These are phyloP conservation scores for Osmerus eperlanus DNA, from an alignment of 2,113 vertebrate genomes.

Conservation along the genomic window DNA sequence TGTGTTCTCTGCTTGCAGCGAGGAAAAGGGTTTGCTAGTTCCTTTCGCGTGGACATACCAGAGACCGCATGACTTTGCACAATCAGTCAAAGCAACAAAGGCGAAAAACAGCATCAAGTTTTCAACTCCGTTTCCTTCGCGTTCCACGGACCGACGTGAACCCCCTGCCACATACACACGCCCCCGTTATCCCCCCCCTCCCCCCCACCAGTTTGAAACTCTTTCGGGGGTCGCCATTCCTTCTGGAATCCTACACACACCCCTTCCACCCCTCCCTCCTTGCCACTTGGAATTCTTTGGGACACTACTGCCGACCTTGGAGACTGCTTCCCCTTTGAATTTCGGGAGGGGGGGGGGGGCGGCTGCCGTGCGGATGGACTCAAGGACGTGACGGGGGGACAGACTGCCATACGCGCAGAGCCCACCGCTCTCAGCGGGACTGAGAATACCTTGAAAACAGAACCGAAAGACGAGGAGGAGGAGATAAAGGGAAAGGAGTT, in stretches of 20 bases:
- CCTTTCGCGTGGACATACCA: slow-evolving; percentile 90
- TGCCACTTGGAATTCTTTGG: slow-evolving; percentile 30
- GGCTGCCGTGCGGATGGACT: not conserved
- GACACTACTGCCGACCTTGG: slow-evolving; percentile 33
- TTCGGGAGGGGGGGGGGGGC: slow-evolving; percentile 4
- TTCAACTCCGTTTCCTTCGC: slow-evolving; percentile 87
- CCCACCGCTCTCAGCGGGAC: slow-evolving; percentile 92
- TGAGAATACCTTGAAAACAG: slow-evolving; percentile 89
- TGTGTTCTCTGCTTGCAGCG: slow-evolving; percentile 78
- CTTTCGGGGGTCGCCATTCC: too few species aligned
- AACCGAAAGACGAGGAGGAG: slow-evolving; percentile 67
- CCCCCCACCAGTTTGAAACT: not conserved
- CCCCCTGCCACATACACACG: not conserved
- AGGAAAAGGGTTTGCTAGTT: slow-evolving; percentile 99
- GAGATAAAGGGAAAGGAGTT: slow-evolving; percentile 15
- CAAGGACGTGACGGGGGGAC: slow-evolving; percentile 27
- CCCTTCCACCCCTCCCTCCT: not conserved
- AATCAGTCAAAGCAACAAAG: slow-evolving; percentile 79
- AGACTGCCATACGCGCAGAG: slow-evolving; percentile 74
- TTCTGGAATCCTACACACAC: not conserved
- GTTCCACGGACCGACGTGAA: slow-evolving; percentile 46
- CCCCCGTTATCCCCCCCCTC: not conserved
- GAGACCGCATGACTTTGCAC: slow-evolving; percentile 98
- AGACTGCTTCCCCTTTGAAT: slow-evolving; percentile 4
- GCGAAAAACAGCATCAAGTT: slow-evolving; percentile 84